Evolutionary conservation across 1,140 invertebrate genomes (phyloP).

Genomic region (Thaumetopoea pityocampa): DNA sequence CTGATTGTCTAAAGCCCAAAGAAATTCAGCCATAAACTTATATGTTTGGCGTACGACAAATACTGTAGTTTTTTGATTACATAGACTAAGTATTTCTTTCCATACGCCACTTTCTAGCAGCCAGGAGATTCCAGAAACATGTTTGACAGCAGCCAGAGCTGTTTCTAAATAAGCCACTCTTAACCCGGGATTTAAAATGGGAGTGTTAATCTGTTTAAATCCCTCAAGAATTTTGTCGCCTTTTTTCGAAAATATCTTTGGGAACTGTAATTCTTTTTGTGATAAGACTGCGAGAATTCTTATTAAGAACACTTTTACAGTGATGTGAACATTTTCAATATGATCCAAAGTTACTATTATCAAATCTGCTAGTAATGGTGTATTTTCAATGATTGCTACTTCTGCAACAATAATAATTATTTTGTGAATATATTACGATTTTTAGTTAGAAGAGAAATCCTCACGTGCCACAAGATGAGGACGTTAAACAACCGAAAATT

Average conservation of each 20-base stretch:
- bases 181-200: constrained; percentile 40
- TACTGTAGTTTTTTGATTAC: constrained; percentile 49
- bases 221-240: constrained; percentile 32
- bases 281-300: constrained; percentile 39
- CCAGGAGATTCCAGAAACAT: constrained; percentile 53
- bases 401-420: constrained; percentile 41
- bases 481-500: no score
- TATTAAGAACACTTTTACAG: constrained; percentile 57
- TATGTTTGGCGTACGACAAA: constrained; percentile 56
- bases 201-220: constrained; percentile 40
- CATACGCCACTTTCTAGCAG: constrained; percentile 46
- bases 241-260: constrained; percentile 41
- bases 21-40: constrained; percentile 49
- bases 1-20: constrained; percentile 54
- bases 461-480: no score
- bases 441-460: no score
- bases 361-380: constrained; percentile 40
- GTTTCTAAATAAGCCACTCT: constrained; percentile 58
- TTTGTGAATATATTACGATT: not conserved
- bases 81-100: constrained; percentile 50
- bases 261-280: constrained; percentile 44
- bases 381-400: constrained; percentile 27
- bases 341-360: constrained; percentile 34
- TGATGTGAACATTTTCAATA: constrained; percentile 41
- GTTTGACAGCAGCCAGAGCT: constrained; percentile 41